Evolutionary conservation across 1,140 invertebrate species (phyloP), one percentile per base, ranked within the genome.

Genomic region (Condylostylus longicornis): DNA sequence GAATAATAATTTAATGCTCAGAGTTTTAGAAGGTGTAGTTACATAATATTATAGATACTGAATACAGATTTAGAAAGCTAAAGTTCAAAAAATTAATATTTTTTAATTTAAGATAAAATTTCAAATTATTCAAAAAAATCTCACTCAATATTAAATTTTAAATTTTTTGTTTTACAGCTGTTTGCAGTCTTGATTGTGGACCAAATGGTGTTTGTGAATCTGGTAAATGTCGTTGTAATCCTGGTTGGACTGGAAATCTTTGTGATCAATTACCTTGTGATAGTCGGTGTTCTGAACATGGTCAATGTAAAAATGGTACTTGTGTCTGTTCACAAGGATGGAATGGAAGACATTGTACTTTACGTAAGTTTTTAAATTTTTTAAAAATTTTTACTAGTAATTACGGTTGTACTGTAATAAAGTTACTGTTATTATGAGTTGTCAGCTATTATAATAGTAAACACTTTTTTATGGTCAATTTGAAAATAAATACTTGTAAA

Each of bases 321-420:
- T 98, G 94, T 61, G 79, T 91, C 29, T 98, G 94, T 62, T 80
- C 83, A 14, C 83, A 88, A 61, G 94, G 94, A 37, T 98, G 91
- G 91, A 97, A 96, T 65, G 93, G 93, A 42, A 75, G 81, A 50
- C 89, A 94, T 54, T 97, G 93, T 64, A 93, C 89, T 21, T 62
- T 96, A 49, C 83, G 91, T 96, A 74, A 83, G 82, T 77, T 50
- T 37, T 30, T 8, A 42, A n/a, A n/a, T n/a, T n/a, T n/a, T n/a
- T n/a, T n/a, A n/a, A n/a, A n/a, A n/a, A n/a, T n/a, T n/a, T n/a
- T n/a, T n/a, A n/a, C n/a, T n/a, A n/a, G n/a, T n/a, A n/a, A n/a
- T n/a, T n/a, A n/a, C n/a, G n/a, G n/a, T n/a, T n/a, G n/a, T n/a
- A n/a, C n/a, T n/a, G n/a, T n/a, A n/a, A n/a, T n/a, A n/a, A n/a